phyloP scores from a whole-genome alignment of 37 sponge, comb jelly and placozoan genomes.

The Agelas oroides region DNA sequence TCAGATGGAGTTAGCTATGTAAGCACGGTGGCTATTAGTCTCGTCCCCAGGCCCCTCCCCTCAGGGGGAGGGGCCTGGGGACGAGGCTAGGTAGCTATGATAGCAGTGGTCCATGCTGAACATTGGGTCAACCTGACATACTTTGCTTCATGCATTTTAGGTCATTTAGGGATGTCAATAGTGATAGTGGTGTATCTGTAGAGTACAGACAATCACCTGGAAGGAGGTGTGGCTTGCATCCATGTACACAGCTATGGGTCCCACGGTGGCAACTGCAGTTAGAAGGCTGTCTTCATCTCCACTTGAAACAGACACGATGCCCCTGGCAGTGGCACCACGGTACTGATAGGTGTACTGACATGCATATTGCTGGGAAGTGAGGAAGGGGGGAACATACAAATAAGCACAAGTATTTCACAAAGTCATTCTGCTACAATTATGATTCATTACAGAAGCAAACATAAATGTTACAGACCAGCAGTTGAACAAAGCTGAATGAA shows the following conservation, averaged over 20 bases:
- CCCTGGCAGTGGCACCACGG: slow-evolving; percentile 62
- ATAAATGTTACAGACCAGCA: too few species aligned
- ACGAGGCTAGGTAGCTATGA: too few species aligned
- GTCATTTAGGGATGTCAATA: too few species aligned
- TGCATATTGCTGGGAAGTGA: slow-evolving; percentile 27
- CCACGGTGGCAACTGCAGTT: slow-evolving; percentile 80
- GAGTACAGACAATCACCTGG: too few species aligned
- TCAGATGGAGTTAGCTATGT: slow-evolving; percentile 50
- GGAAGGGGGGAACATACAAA: slow-evolving; percentile 17
- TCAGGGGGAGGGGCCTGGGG: too few species aligned
- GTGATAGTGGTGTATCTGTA: too few species aligned
- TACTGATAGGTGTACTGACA: slow-evolving; percentile 48
- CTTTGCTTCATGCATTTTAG: too few species aligned
- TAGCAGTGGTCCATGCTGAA: too few species aligned
- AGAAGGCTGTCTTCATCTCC: slow-evolving; percentile 73
- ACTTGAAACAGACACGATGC: slow-evolving; percentile 59
- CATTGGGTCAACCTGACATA: too few species aligned
- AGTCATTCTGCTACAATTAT: too few species aligned
- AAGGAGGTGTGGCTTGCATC: slow-evolving; percentile 87
- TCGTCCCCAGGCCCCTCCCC: too few species aligned
- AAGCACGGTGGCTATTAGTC: slow-evolving; percentile 46
- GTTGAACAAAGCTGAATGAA: too few species aligned
- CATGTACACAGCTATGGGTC: slow-evolving; percentile 93
- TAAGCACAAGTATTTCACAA: not conserved
- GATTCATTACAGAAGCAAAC: slow-evolving; percentile 11